Conservation (phyloP, 2,888 invertebrate species). For the Cerastis rubricosa region DNA sequence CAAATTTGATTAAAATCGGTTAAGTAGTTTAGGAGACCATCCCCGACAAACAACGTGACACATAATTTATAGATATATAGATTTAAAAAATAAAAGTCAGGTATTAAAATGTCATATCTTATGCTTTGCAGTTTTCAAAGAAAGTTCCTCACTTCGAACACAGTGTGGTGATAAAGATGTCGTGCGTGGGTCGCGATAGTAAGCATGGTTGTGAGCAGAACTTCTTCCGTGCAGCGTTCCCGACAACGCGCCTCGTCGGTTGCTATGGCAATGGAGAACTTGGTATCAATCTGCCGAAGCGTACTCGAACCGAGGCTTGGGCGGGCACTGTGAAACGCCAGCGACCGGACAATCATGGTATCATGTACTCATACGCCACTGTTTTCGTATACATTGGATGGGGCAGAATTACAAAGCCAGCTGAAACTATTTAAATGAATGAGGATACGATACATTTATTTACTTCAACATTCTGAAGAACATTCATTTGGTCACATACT, state of each 20-base stretch:
- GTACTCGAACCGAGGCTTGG: conserved; percentile 53
- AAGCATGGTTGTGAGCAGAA: conserved; percentile 84
- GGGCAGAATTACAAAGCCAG: conserved; percentile 79
- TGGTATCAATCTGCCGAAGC: conserved; percentile 81
- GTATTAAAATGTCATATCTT: conserved; percentile 27
- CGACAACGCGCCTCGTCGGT: conserved; percentile 81
- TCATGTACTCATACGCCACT: conserved; percentile 86
- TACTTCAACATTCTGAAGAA: conserved; percentile 30
- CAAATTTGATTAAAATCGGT: no score
- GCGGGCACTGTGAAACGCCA: conserved; percentile 68
- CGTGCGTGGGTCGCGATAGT: conserved; percentile 85
- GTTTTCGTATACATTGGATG: conserved; percentile 87
- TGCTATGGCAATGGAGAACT: conserved; percentile 88
- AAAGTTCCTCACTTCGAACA: conserved; percentile 83
- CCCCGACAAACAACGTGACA: no score
- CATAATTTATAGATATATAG: no score
- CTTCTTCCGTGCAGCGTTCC: conserved; percentile 82
- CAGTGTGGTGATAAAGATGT: conserved; percentile 84
- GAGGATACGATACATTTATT: conserved; percentile 23
- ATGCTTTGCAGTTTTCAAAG: conserved; percentile 80
- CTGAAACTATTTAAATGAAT: conserved; percentile 55
- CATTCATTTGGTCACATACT: conserved; percentile 33
- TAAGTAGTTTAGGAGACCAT: no score
- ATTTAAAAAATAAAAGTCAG: background rate
- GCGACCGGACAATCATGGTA: conserved; percentile 72